Evolutionary conservation across 2,113 vertebrate species (phyloP).

Genomic region (Mastomys natalensis): DNA sequence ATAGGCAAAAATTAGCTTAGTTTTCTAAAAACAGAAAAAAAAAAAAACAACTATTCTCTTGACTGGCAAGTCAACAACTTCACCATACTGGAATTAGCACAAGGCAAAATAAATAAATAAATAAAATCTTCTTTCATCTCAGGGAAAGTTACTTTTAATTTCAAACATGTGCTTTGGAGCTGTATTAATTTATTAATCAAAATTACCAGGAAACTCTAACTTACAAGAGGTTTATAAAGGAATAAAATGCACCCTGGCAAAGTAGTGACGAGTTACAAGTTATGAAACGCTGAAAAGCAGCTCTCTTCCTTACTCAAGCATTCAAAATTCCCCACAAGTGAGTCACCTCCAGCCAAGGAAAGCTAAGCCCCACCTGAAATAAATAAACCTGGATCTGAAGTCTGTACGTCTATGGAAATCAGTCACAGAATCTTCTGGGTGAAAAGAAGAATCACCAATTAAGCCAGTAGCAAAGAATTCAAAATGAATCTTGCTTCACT

Average conservation of each 20-base stretch:
- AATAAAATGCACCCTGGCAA: conserved; percentile 51
- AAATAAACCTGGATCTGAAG: conserved; percentile 69
- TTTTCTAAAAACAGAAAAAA: conserved; percentile 52
- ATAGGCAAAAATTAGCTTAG: conserved; percentile 7
- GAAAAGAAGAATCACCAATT: neutral
- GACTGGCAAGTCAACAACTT: conserved; percentile 53
- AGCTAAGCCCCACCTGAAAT: conserved; percentile 72
- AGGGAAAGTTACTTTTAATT: neutral
- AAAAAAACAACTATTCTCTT: conserved; percentile 51
- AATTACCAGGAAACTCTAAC: conserved; percentile 48
- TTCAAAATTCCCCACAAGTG: conserved; percentile 70
- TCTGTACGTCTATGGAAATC: neutral
- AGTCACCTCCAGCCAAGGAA: conserved; percentile 65
- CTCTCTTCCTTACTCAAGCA: conserved; percentile 60
- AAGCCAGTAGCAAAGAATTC: conserved; percentile 25
- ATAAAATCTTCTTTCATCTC: conserved; percentile 45
- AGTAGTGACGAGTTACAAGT: conserved; percentile 51
- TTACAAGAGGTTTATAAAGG: conserved; percentile 25
- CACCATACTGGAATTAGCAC: conserved; percentile 42
- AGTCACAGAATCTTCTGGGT: neutral
- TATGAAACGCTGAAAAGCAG: conserved; percentile 67
- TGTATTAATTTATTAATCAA: conserved; percentile 49
- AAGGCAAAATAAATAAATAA: conserved; percentile 50
- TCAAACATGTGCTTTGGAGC: neutral
- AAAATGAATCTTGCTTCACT: conserved; percentile 43